Conservation (phyloP, 2,888 invertebrate species). For the Helobdella robusta region DNA sequence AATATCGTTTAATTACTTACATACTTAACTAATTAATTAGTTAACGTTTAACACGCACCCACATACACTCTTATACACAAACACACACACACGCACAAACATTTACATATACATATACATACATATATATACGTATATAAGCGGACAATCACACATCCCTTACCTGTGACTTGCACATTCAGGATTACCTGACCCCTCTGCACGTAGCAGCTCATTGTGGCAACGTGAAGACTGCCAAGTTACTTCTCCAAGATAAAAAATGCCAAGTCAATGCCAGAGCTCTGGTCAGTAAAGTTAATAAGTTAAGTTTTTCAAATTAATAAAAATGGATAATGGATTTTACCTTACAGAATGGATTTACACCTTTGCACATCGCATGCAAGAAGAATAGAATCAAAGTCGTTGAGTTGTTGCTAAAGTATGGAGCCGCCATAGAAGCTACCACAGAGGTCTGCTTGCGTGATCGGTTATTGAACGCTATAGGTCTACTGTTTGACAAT, state of each 20-base stretch:
- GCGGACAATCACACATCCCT: no score
- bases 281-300: slow-evolving; percentile 39
- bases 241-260: slow-evolving; percentile 75
- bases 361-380: slow-evolving; percentile 96
- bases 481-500: no score
- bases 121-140: no score
- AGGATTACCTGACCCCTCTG: slow-evolving; percentile 88
- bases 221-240: slow-evolving; percentile 81
- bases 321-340: background rate
- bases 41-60: no score
- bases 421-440: slow-evolving; percentile 81
- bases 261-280: slow-evolving; percentile 89
- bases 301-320: background rate
- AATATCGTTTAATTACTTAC: no score
- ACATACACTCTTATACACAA: no score
- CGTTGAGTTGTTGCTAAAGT: slow-evolving; percentile 88
- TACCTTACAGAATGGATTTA: slow-evolving; percentile 71
- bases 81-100: no score
- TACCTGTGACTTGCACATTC: no score
- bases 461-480: no score
- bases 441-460: slow-evolving; percentile 59
- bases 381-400: slow-evolving; percentile 98
- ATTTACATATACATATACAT: no score
- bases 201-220: slow-evolving; percentile 76
- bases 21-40: no score